Conservation (phyloP, 2,113 vertebrate genomes). For the Vulpes vulpes region DNA sequence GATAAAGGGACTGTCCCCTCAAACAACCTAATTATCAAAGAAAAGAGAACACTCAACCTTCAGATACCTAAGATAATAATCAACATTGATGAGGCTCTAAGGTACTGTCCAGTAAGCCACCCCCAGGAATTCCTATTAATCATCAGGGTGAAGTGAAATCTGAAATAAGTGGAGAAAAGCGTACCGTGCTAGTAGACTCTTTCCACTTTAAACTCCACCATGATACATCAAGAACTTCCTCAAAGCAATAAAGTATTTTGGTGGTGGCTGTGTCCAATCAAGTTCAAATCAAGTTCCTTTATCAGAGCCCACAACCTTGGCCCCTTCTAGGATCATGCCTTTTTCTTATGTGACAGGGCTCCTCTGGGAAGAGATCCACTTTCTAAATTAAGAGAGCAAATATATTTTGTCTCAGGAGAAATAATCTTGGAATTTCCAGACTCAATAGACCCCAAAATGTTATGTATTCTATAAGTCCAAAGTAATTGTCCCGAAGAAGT, state of each 20-base stretch:
- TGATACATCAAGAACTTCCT: background rate
- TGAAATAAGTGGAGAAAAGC: background rate
- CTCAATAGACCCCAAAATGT: background rate
- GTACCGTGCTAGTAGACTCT: background rate
- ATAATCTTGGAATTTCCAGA: background rate
- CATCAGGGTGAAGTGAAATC: background rate
- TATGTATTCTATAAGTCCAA: background rate
- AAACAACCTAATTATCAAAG: background rate
- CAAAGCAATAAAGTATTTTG: background rate
- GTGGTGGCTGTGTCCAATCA: background rate
- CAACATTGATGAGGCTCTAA: background rate
- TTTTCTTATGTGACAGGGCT: background rate
- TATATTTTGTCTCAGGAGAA: background rate
- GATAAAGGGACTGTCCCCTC: background rate
- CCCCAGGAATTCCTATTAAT: background rate
- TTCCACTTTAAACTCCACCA: background rate
- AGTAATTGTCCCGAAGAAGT: background rate
- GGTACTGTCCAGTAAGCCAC: background rate
- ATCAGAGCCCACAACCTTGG: background rate
- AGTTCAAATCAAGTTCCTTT: background rate
- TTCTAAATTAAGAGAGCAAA: background rate
- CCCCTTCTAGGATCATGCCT: background rate
- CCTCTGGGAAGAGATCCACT: background rate
- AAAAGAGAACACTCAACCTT: background rate
- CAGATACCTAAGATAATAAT: background rate